A percentile compares a stretch with the other conserved stretches of the same genome.
Evolutionary conservation across 1,140 invertebrate species (phyloP).

Genomic region (Bombyx mandarina): DNA sequence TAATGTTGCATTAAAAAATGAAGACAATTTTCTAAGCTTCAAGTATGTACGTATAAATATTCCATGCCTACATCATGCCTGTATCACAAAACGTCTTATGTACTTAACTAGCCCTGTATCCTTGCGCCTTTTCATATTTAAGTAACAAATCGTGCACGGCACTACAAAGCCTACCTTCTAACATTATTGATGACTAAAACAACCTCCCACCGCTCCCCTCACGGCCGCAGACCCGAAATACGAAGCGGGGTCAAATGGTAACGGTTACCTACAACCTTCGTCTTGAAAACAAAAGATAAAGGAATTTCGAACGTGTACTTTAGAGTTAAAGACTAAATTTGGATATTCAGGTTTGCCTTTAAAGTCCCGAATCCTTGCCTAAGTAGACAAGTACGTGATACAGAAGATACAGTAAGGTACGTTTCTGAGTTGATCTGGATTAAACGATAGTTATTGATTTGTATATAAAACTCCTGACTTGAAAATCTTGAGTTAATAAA

Average conservation of each 20-base stretch:
- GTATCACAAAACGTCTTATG: too few relatives aligned
- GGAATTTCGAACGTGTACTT: conserved; percentile 5
- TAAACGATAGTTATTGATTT: too few relatives aligned
- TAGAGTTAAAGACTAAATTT: conserved; percentile 17
- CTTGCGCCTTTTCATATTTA: conserved; percentile 10
- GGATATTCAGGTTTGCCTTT: conserved; percentile 2
- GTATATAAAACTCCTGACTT: too few relatives aligned
- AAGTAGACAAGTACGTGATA: conserved; percentile 7
- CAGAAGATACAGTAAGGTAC: too few relatives aligned
- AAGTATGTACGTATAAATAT: too few relatives aligned
- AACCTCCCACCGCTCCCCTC: conserved; percentile 30
- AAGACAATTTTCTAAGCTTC: too few relatives aligned
- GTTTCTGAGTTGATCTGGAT: too few relatives aligned
- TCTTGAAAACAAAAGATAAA: conserved; percentile 10
- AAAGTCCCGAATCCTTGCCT: conserved; percentile 17
- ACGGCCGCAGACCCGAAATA: conserved; percentile 43
- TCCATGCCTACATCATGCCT: too few relatives aligned
- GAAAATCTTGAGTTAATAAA: too few relatives aligned
- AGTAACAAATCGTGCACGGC: conserved; percentile 39
- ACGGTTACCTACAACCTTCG: conserved; percentile 34
- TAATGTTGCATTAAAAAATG: too few relatives aligned
- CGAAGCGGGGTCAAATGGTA: conserved; percentile 63
- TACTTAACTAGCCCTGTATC: too few relatives aligned
- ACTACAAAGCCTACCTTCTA: conserved; percentile 53
- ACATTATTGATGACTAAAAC: conserved; percentile 67